Base-by-base conservation (phyloP, 2,113 vertebrate species). In the Lepisosteus osseus region DNA sequence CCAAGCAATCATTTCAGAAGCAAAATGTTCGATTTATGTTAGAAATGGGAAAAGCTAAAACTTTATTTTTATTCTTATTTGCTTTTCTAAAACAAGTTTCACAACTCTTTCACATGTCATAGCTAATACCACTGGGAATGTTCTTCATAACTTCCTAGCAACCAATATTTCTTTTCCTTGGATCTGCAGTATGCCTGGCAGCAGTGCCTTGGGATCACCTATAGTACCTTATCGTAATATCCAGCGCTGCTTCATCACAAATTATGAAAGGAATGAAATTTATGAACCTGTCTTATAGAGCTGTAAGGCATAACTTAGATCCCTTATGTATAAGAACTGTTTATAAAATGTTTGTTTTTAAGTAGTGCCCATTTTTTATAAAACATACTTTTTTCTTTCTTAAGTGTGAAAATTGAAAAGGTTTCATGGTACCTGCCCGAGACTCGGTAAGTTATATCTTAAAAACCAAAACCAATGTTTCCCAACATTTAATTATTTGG, bases 381-480 rank as follows among this genome's bases (percentile, higher is more conserved):
- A 51, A 51, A 51, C 5, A 5, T 29, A 29, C 29, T 87, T 70
- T 76, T 82, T 78, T 77, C 72, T 81, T 79, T 74, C 83, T 82
- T 79, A 84, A 90, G 89, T 44, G 84, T 86, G 42, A 84, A 76
- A 61, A 41, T 88, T 82, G 87, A 87, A 84, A 89, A 90, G 65
- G 65, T 82, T 80, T 89, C 90, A n/a, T 92, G 90, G 90, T 90
- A 89, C 82, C 84, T 89, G 44, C 67, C 87, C 85, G 86, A 9
- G 78, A 88, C 79, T 40, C 47, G 77, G 91, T 91, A 88, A 89
- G 90, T 86, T 84, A 44, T 3, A 54, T 40, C 62, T 73, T 59
- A n/a, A 69, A 41, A 51, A 51, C 47, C 9, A 51, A 51, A 51
- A 51, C 9, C 47, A 5, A 51, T 1, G 9, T 51, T 51, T 5